A percentile compares a stretch with the other conserved stretches of the same genome.
These are phyloP conservation scores for cattle (Bos taurus) DNA, from an alignment of 2,113 vertebrate species.

Conservation along the genomic window ARS-UCD2.0 NC_037350.1:1993001-1993500, in stretches of 20 bases:
- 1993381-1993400: constrained; percentile 46
- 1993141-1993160: neutral
- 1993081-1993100: neutral
- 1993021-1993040: neutral
- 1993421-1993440: neutral
- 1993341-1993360: neutral
- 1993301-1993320: neutral
- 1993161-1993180: neutral
- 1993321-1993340: neutral
- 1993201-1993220: neutral
- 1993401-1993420: constrained; percentile 16
- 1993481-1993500: constrained; percentile 73
- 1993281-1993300: neutral
- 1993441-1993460: constrained; percentile 10
- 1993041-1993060: neutral
- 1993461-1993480: constrained; percentile 50
- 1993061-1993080: neutral
- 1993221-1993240: neutral
- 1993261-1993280: neutral
- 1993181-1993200: neutral
- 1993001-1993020: neutral
- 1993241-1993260: neutral
- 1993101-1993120: neutral
- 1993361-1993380: neutral
- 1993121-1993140: neutral